Evolutionary conservation across 2,113 vertebrate species (phyloP).

Genomic region (Apteryx mantelli): DNA sequence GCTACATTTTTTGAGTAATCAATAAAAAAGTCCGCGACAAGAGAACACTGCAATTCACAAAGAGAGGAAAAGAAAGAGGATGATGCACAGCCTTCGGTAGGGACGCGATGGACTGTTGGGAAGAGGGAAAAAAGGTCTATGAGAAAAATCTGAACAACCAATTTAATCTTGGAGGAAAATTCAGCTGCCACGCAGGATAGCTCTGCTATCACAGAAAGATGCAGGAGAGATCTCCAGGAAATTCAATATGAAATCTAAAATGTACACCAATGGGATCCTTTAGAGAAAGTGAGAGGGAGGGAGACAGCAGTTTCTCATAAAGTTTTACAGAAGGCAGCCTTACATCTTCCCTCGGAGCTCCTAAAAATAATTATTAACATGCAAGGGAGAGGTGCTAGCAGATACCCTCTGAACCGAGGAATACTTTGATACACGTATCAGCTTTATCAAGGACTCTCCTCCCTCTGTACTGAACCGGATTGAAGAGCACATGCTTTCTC

Average conservation of each 20-base stretch:
- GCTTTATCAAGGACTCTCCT: not conserved
- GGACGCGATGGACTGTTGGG: slow-evolving; percentile 55
- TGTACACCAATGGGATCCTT: slow-evolving; percentile 38
- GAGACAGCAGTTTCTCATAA: not conserved
- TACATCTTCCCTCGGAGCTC: slow-evolving; percentile 10
- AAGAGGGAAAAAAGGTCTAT: slow-evolving; percentile 16
- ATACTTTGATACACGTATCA: not conserved
- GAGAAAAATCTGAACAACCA: slow-evolving; percentile 48
- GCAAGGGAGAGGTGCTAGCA: not conserved
- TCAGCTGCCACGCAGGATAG: not conserved
- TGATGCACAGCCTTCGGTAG: slow-evolving; percentile 58
- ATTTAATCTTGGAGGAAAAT: slow-evolving; percentile 68
- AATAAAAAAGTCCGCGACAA: slow-evolving; percentile 67
- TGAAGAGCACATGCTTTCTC: not conserved
- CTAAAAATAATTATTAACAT: slow-evolving; percentile 46
- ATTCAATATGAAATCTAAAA: slow-evolving; percentile 39
- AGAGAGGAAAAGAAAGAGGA: slow-evolving; percentile 52
- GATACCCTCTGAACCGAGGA: not conserved
- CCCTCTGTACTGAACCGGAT: not conserved
- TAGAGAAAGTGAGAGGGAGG: slow-evolving; percentile 11
- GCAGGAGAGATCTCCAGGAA: slow-evolving; percentile 57
- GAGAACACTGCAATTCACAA: slow-evolving; percentile 71
- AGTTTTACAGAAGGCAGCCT: slow-evolving; percentile 28
- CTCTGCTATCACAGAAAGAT: slow-evolving; percentile 65
- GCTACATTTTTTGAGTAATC: slow-evolving; percentile 71